Evolutionary conservation across 2,113 vertebrate species (phyloP), one percentile per base, ranked within the genome.

Genomic region (Pseudorectes ferrugineus): DNA sequence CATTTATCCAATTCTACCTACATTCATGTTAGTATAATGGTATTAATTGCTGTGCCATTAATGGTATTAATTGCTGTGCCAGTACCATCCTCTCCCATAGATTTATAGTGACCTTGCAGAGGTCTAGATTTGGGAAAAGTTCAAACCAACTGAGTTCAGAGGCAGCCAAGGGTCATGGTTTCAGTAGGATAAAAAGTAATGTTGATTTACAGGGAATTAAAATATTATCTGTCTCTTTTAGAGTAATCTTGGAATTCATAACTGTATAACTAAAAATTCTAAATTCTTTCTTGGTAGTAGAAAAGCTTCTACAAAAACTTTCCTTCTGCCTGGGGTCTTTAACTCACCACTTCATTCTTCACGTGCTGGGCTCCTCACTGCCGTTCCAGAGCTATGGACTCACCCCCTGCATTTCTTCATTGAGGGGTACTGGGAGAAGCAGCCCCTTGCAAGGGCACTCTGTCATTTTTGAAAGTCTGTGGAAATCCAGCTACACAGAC

Each of bases 281-380:
- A n/a, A 7, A 33, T 21, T 28, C n/a, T 68, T 70, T 38, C 16
- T 17, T 1, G 1, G 14, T n/a, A 13, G 51, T 17, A 61, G 36
- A 33, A 70, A 51, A 67, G 13, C 10, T 20, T 84, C 49, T 70
- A 12, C 62, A 70, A n/a, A 63, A 88, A 2, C 31, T 65, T 54
- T 48, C 6, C 7, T 40, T 59, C 43, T 5, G 3, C n/a, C 14
- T 11, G 5, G 5, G 13, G 11, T 51, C n/a, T 61, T 48, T 28
- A 73, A 48, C 24, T 26, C 43, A 46, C 3, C 0, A 1, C n/a
- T 71, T 6, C 4, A 9, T 61, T 61, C 42, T 51, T 25, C 5
- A 10, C 0, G 0, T 16, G 16, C 33, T 45, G 2, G 2, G 52
- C 9, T 20, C 8, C 33, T 90, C 0, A 0, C 9, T 4, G 2